phyloP scores from a whole-genome alignment of 2,113 vertebrate species.

The Paralichthys olivaceus region DNA sequence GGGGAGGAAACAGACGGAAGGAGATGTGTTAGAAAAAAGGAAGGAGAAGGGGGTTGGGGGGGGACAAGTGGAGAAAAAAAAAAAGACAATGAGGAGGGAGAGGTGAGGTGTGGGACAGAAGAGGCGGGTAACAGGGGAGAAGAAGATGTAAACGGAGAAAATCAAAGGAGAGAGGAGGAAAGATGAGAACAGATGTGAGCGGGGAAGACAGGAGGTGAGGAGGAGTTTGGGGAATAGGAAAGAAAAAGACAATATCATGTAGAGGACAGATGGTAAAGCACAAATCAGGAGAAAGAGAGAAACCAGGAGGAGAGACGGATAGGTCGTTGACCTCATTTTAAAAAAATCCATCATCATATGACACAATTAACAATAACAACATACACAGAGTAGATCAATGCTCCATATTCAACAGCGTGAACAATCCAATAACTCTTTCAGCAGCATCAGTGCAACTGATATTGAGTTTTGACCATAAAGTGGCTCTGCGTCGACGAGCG shows the following conservation, averaged over 20 bases:
- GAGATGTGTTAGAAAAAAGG: neutral
- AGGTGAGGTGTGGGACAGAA: neutral
- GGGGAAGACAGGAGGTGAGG: neutral
- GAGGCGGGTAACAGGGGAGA: neutral
- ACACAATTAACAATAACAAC: conserved; percentile 38
- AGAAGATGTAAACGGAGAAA: no score
- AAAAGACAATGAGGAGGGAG: neutral
- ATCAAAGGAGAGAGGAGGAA: neutral
- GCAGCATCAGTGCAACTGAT: conserved; percentile 5
- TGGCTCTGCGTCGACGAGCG: conserved; percentile 1
- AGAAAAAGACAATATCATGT: neutral
- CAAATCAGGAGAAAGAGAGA: neutral
- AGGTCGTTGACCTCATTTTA: conserved; percentile 22
- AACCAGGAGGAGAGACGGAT: neutral
- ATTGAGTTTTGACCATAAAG: conserved; percentile 34
- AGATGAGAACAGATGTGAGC: conserved; percentile 19
- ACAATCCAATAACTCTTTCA: conserved; percentile 46
- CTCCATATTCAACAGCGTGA: conserved; percentile 29
- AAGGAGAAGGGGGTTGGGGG: neutral
- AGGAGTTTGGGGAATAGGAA: neutral
- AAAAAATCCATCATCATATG: conserved; percentile 19
- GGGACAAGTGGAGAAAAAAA: conserved; percentile 38
- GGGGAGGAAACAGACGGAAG: conserved; percentile 40
- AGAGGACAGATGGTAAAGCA: neutral
- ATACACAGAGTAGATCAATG: conserved; percentile 41